Evolutionary conservation across 1,140 invertebrate species (phyloP), one percentile per base, ranked within the genome.

Genomic region (Luehdorfia chinensis): DNA sequence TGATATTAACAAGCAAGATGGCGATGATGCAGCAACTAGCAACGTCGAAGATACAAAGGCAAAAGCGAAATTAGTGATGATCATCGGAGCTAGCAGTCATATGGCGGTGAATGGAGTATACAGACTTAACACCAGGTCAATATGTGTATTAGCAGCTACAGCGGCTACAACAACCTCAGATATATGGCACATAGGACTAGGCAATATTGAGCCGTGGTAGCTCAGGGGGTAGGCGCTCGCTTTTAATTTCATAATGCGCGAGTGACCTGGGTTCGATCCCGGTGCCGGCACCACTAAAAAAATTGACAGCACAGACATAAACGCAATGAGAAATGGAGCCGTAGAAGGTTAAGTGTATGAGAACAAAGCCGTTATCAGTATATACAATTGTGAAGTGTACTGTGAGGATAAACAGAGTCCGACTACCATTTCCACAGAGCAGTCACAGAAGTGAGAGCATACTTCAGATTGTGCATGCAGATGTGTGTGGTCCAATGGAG

Each of bases 111-210:
- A 21, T 21, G 19, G 19, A 21, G 19, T 21, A 7, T 21, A 21
- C 19, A 21, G 7, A 4, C 19, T 7, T 3, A 7, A 7, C 27
- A 34, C 0, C n/a, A n/a, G n/a, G n/a, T n/a, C n/a, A n/a, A n/a
- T n/a, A n/a, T n/a, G n/a, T n/a, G 8, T 6, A 14, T 4, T 41
- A 12, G 11, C 18, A 18, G 30, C 31, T 7, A 18, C 25, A 34
- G 12, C 37, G 25, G 33, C 21, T 19, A 2, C 19, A 12, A 39
- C 14, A 62, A 59, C 59, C 59, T 62, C 16, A 62, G 48, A 18
- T 4, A 52, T 25, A n/a, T 62, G 9, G 59, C 31, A 6, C 61
- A 66, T n/a, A n/a, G n/a, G n/a, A n/a, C n/a, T n/a, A n/a, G n/a
- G n/a, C n/a, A n/a, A n/a, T n/a, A n/a, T n/a, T n/a, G n/a, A n/a